Evolutionary conservation across 1,140 invertebrate species (phyloP), one percentile per base, ranked within the genome.

Genomic region (Caerostris extrusa): DNA sequence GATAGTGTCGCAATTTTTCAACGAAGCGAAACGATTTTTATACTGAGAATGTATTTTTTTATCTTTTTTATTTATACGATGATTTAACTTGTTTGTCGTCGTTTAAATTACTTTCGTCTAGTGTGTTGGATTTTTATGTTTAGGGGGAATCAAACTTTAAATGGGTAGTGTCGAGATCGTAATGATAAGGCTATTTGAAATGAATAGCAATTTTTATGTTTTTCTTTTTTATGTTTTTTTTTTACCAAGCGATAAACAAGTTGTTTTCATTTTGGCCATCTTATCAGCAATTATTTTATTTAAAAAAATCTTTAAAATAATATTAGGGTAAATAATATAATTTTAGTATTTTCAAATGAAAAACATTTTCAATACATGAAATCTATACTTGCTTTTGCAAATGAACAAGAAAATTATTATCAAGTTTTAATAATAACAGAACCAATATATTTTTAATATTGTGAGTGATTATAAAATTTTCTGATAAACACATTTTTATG

Each of bases 171-270:
- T 77, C 71, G 34, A 77, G 71, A 77, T 77, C 34, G 50, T 12
- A 53, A 77, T 10, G 71, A 77, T 77, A 77, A 77, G 71, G 34
- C 71, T 77, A 53, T 77, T 77, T 77, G 12, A 77, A 77, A 77
- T 77, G 71, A 53, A 12, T 5, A 12, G 10, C 71, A 10, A 53
- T 77, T 77, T 77, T 77, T 34, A 77, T 50, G 50, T 77, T 50
- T 53, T 53, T 77, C 53, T 53, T 77, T 71, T 19, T 19, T 77
- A 34, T 34, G 34, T 34, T 4, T 77, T 77, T 77, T 50, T 10
- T 77, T 77, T 34, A 77, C 34, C 0, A 34, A 34, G 34, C 34
- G 34, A 34, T 34, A 34, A 34, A 34, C 34, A 34, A 34, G 34
- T 34, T 34, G 34, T 34, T 34, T 34, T 34, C 34, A 34, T 34